Evolutionary conservation across 2,113 vertebrate genomes (phyloP).

Genomic region (Syngnathus typhle): DNA sequence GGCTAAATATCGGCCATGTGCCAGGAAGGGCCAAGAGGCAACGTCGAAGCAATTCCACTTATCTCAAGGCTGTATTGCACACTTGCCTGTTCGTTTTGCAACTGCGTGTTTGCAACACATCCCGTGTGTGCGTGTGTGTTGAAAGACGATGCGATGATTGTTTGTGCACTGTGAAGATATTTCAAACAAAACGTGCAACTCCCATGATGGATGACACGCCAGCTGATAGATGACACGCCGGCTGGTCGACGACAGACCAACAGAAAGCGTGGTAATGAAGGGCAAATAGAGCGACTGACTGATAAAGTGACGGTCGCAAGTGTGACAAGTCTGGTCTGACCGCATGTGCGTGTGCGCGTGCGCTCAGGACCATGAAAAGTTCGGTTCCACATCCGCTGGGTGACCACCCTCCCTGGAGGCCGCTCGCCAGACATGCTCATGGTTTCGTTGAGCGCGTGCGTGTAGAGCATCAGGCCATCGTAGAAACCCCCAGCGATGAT

Average conservation of each 20-base stretch:
- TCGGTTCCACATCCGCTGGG: conserved; percentile 85
- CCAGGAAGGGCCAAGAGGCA: too few species aligned
- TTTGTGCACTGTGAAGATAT: neutral
- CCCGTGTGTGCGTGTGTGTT: neutral
- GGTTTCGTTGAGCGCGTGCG: conserved; percentile 84
- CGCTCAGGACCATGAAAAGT: conserved; percentile 78
- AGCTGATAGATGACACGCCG: conserved; percentile 7
- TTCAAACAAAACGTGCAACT: neutral
- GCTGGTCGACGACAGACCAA: conserved; percentile 9
- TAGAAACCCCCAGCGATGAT: conserved; percentile 93
- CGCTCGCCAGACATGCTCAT: conserved; percentile 65
- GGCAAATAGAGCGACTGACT: conserved; percentile 5
- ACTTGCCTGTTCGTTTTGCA: neutral
- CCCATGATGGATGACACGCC: neutral
- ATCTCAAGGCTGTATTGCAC: neutral
- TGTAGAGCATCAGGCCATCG: conserved; percentile 86
- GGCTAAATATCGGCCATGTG: too few species aligned
- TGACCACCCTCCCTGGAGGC: conserved; percentile 74
- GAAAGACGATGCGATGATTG: neutral
- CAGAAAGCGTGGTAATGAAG: conserved; percentile 10
- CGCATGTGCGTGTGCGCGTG: too few species aligned
- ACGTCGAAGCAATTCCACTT: neutral
- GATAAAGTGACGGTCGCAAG: too few species aligned
- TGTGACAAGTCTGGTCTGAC: too few species aligned
- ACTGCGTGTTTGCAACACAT: neutral